These are phyloP conservation scores for Apogon talboti DNA, from an alignment of 2,797 vertebrate genomes.

Conservation along the genomic window DNA sequence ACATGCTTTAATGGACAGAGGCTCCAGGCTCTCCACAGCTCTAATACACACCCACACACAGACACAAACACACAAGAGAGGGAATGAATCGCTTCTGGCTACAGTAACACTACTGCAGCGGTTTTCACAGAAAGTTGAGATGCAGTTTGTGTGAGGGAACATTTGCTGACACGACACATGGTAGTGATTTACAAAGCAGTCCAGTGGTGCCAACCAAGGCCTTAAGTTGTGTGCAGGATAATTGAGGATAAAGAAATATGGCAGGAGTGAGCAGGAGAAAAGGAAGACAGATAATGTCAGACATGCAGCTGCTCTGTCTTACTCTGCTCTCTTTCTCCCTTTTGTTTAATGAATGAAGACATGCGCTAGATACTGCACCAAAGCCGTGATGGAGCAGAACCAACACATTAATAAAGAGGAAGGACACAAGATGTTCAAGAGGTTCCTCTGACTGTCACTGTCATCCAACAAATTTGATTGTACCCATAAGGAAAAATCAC, in stretches of 20 bases:
- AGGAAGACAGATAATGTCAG: slow-evolving; percentile 27
- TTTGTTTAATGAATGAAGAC: slow-evolving; percentile 14
- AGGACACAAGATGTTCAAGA: not conserved
- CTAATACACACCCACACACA: slow-evolving; percentile 11
- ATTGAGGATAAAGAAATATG: slow-evolving; percentile 29
- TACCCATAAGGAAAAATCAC: not conserved
- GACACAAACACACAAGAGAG: slow-evolving; percentile 16
- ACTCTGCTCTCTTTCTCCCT: not conserved
- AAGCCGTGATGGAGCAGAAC: not conserved
- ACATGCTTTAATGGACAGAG: not conserved
- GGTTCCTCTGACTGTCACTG: not conserved
- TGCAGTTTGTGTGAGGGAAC: slow-evolving; percentile 46
- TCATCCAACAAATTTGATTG: not conserved
- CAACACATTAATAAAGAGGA: not conserved
- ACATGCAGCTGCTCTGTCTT: slow-evolving; percentile 3
- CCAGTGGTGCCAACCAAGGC: slow-evolving; percentile 20
- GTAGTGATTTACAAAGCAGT: slow-evolving; percentile 46
- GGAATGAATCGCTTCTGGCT: slow-evolving; percentile 17
- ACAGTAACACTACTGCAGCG: slow-evolving; percentile 24
- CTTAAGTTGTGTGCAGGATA: slow-evolving; percentile 36
- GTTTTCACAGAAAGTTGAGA: slow-evolving; percentile 43
- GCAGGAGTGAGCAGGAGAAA: slow-evolving; percentile 5
- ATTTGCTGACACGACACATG: slow-evolving; percentile 62
- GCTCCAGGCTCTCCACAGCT: slow-evolving; percentile 10
- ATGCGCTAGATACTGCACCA: not conserved